A percentile compares a stretch with the other conserved stretches of the same genome.
Evolutionary conservation across 2,888 invertebrate genomes (phyloP).

Genomic region (Zaprionus bogoriensis): DNA sequence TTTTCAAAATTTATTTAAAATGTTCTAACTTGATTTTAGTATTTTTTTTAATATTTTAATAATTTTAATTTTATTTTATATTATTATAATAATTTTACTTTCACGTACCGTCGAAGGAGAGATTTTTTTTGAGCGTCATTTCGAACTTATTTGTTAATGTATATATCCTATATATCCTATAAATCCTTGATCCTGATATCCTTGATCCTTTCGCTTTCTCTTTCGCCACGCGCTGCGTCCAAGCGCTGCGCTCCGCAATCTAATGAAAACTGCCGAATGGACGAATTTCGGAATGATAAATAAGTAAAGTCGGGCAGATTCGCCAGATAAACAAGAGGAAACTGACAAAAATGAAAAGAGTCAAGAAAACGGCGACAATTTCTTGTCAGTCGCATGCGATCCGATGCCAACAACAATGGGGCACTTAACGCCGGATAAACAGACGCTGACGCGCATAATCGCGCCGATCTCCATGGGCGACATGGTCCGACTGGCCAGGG

Average conservation of each 20-base stretch:
- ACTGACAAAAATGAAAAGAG: slow-evolving; percentile 75
- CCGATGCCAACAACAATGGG: slow-evolving; percentile 62
- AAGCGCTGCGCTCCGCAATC: slow-evolving; percentile 62
- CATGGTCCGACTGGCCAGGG: background rate
- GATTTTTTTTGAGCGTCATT: slow-evolving; percentile 58
- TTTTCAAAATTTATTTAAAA: no score
- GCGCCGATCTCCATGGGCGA: background rate
- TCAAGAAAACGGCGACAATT: slow-evolving; percentile 70
- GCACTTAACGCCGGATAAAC: slow-evolving; percentile 70
- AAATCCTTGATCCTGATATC: no score
- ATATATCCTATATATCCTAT: no score
- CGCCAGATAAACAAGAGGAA: slow-evolving; percentile 70
- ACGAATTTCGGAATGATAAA: slow-evolving; percentile 67
- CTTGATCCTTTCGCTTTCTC: background rate
- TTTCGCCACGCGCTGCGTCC: slow-evolving; percentile 14
- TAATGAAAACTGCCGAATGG: slow-evolving; percentile 70
- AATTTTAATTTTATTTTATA: background rate
- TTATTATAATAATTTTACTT: background rate
- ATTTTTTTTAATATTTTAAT: no score
- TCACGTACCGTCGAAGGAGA: slow-evolving; percentile 70
- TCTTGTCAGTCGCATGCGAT: slow-evolving; percentile 1
- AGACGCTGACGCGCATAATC: slow-evolving; percentile 3
- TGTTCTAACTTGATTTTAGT: no score
- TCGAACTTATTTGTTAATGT: background rate
- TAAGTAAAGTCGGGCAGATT: slow-evolving; percentile 53